A percentile compares a stretch with the other conserved stretches of the same genome.
Conservation (phyloP, 2,888 invertebrate genomes). For the Latheticus oryzae region DNA sequence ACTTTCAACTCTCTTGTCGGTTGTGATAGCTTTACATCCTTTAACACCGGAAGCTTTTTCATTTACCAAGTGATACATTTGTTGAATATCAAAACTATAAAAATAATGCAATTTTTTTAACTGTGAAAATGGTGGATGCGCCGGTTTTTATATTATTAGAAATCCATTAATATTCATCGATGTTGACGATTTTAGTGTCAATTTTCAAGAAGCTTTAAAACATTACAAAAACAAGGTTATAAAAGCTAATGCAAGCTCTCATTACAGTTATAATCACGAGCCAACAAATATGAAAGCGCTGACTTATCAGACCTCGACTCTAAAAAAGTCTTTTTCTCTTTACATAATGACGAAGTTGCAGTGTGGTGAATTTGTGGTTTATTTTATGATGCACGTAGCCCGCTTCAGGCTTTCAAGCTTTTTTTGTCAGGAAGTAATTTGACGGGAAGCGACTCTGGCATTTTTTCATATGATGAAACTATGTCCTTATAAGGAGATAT, state of each 20-base stretch:
- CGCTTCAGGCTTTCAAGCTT: slow-evolving; percentile 14
- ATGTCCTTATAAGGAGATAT: slow-evolving; percentile 35
- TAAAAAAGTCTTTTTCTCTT: slow-evolving; percentile 7
- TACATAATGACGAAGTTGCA: slow-evolving; percentile 15
- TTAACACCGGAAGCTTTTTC: too few relatives aligned
- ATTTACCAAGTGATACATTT: too few relatives aligned
- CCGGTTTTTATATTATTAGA: not conserved
- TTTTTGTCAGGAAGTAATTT: slow-evolving; percentile 34
- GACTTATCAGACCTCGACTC: slow-evolving; percentile 1
- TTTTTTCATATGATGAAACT: slow-evolving; percentile 38
- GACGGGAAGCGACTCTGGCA: slow-evolving; percentile 34
- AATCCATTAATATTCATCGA: not conserved
- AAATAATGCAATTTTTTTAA: not conserved
- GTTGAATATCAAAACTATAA: not conserved
- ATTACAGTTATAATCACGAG: slow-evolving; percentile 15
- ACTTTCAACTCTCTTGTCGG: too few relatives aligned
- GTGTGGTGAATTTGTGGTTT: slow-evolving; percentile 8
- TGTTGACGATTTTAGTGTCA: not conserved
- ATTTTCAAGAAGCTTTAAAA: slow-evolving; percentile 7
- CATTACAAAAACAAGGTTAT: slow-evolving; percentile 10
- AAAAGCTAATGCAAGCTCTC: slow-evolving; percentile 23
- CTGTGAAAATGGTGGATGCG: not conserved
- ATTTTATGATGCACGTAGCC: slow-evolving; percentile 12
- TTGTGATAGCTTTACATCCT: too few relatives aligned
- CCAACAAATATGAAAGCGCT: not conserved